Conservation (phyloP, 2,113 vertebrate genomes). For the Aleadryas rufinucha region DNA sequence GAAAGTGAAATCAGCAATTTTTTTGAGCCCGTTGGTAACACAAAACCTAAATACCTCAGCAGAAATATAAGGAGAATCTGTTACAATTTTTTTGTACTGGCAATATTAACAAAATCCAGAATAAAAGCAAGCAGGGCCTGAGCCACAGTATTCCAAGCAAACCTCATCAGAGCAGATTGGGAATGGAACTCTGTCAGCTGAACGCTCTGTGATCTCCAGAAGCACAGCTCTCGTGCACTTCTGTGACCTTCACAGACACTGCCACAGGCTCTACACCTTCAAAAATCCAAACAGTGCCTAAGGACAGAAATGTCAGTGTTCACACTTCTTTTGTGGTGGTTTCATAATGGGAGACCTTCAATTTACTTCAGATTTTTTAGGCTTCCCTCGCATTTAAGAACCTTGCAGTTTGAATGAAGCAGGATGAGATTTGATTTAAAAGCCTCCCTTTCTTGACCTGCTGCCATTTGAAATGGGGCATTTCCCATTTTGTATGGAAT, state of each 20-base stretch:
- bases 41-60: background rate
- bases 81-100: background rate
- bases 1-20: background rate
- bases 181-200: background rate
- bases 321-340: background rate
- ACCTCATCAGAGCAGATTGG: background rate
- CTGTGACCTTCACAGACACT: background rate
- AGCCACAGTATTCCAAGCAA: background rate
- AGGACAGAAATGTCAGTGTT: background rate
- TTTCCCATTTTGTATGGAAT: background rate
- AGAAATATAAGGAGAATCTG: background rate
- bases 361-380: background rate
- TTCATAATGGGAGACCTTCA: background rate
- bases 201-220: background rate
- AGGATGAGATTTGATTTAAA: background rate
- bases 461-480: background rate
- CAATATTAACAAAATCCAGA: background rate
- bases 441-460: background rate
- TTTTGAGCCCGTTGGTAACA: background rate
- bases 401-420: background rate
- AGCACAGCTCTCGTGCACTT: rapidly evolving
- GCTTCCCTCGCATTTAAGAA: background rate
- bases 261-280: background rate
- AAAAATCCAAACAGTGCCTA: background rate
- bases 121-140: background rate